Conservation (phyloP, 2,888 invertebrate genomes). For the Eristalinus aeneus region DNA sequence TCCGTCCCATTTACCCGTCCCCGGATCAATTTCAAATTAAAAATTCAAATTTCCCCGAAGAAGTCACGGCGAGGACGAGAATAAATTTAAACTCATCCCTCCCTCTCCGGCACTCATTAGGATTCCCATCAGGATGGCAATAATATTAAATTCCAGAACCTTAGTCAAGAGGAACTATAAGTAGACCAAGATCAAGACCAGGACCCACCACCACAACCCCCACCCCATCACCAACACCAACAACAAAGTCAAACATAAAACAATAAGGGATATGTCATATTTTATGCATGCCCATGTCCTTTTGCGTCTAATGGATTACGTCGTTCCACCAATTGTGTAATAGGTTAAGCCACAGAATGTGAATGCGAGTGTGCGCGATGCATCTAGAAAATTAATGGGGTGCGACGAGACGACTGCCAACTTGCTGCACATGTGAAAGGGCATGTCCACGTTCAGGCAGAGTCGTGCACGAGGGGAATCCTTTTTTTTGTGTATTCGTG, state of each 20-base stretch:
- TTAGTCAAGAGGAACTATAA: not conserved
- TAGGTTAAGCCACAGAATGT: slow-evolving; percentile 45
- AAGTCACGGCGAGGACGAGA: not conserved
- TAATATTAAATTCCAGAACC: slow-evolving; percentile 26
- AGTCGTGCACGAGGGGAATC: slow-evolving; percentile 45
- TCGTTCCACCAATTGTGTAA: slow-evolving; percentile 46
- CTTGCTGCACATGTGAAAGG: slow-evolving; percentile 28
- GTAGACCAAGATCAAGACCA: not conserved
- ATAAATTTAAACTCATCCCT: not conserved
- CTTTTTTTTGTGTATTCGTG: slow-evolving; percentile 35
- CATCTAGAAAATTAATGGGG: slow-evolving; percentile 65
- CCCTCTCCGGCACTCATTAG: not conserved
- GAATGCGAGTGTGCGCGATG: slow-evolving; percentile 23
- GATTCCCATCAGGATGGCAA: slow-evolving; percentile 9
- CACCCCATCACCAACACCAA: slow-evolving; percentile 1
- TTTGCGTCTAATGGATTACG: slow-evolving; percentile 63
- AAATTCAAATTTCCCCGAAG: not conserved
- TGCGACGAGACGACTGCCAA: slow-evolving; percentile 59
- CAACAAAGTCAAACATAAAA: not conserved
- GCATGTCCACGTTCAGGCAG: not conserved
- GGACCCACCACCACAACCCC: not conserved
- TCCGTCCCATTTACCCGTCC: not conserved
- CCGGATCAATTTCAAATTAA: not conserved
- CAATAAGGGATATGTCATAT: slow-evolving; percentile 60
- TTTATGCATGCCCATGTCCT: slow-evolving; percentile 64